Conservation (phyloP, 2,888 invertebrate genomes). For the Leptinotarsa rubiginosa region DNA sequence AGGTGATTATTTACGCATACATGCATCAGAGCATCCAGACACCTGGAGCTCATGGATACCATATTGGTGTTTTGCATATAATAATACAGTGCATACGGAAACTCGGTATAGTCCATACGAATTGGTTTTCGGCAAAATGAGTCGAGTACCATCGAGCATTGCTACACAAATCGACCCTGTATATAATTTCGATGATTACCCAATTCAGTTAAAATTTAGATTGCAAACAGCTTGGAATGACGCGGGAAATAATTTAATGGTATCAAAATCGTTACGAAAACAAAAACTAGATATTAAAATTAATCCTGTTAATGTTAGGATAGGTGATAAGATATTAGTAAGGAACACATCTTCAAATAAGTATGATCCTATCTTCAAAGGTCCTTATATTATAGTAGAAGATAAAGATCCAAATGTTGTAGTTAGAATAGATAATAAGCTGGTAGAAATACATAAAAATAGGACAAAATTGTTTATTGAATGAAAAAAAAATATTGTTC, state of each 20-base stretch:
- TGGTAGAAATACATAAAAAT: too few relatives aligned
- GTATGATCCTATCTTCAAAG: too few relatives aligned
- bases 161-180: constrained; percentile 29
- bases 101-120: constrained; percentile 41
- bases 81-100: constrained; percentile 40
- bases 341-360: too few relatives aligned
- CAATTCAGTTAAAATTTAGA: constrained; percentile 40
- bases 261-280: constrained; percentile 25
- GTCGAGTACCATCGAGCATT: constrained; percentile 33
- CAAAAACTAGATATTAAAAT: constrained; percentile 1
- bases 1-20: constrained; percentile 37
- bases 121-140: constrained; percentile 40
- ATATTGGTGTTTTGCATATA: constrained; percentile 44
- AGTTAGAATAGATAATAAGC: too few relatives aligned
- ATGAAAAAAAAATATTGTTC: too few relatives aligned
- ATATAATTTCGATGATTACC: constrained; percentile 41
- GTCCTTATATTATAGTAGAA: too few relatives aligned
- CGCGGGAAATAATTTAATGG: constrained; percentile 38
- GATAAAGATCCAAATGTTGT: too few relatives aligned
- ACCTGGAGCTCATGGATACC: constrained; percentile 41
- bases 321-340: too few relatives aligned
- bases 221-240: constrained; percentile 37
- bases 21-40: constrained; percentile 27
- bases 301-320: too few relatives aligned
- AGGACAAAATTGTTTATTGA: too few relatives aligned